Percentiles rank a stretch among this genome's conserved stretches.
phyloP scores from a whole-genome alignment of 2,113 vertebrate species.

The Australoheros scitulus region DNA sequence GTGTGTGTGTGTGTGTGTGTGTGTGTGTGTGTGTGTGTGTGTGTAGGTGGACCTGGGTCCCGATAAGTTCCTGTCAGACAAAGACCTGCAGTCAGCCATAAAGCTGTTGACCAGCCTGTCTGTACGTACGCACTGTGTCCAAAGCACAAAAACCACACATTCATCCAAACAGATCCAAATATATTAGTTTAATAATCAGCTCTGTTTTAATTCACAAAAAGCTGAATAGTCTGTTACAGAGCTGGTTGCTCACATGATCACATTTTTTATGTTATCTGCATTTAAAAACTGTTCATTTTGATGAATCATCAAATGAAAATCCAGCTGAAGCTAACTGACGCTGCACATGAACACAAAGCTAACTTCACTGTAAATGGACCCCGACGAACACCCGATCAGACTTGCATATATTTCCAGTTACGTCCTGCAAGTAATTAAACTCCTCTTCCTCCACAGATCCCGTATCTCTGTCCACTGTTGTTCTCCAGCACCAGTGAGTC shows the following conservation, averaged over 20 bases:
- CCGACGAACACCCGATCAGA: background rate
- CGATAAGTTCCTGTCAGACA: constrained; percentile 94
- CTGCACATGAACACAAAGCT: background rate
- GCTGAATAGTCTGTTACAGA: background rate
- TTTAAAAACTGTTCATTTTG: background rate
- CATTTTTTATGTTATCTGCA: background rate
- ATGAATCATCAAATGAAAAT: background rate
- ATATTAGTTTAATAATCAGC: no score
- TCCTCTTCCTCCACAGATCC: constrained; percentile 78
- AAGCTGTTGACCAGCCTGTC: constrained; percentile 89
- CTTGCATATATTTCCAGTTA: background rate
- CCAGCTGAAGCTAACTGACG: background rate
- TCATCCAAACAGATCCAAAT: background rate
- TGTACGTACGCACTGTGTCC: constrained; percentile 81
- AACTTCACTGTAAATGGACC: background rate
- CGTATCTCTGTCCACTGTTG: constrained; percentile 88
- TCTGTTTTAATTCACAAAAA: no score
- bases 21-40: background rate
- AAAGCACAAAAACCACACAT: background rate
- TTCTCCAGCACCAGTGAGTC: constrained; percentile 92
- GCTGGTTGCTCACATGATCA: background rate
- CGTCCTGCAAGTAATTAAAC: background rate
- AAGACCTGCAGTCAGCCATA: constrained; percentile 93
- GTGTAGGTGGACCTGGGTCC: constrained; percentile 94
- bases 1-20: background rate